Evolutionary conservation across 2,113 vertebrate species (phyloP).

Genomic region (Eurystomus gularis): DNA sequence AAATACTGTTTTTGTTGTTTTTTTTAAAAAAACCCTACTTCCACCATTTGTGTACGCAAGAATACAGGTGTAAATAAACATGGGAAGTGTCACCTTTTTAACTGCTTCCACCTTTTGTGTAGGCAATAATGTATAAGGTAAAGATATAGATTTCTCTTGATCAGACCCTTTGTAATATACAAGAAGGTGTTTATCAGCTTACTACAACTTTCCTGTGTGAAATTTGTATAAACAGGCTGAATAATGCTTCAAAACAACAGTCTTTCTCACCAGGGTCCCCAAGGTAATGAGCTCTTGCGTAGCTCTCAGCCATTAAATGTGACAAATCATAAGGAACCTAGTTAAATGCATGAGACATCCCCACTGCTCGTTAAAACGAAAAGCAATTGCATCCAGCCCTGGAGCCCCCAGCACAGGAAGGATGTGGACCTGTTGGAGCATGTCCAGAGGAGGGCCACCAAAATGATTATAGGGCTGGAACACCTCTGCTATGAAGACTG

Average conservation of each 20-base stretch:
- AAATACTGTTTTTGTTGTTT: neutral
- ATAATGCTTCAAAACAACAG: neutral
- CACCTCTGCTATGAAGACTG: too few relatives aligned
- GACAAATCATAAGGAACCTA: neutral
- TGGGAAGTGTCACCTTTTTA: conserved; percentile 14
- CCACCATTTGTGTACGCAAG: conserved; percentile 42
- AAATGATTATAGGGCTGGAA: too few relatives aligned
- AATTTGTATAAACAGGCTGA: neutral
- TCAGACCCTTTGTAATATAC: neutral
- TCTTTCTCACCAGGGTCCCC: neutral
- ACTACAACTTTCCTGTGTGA: conserved; percentile 28
- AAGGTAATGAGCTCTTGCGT: neutral
- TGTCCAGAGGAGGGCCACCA: too few relatives aligned
- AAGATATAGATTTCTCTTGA: neutral
- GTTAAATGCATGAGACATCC: neutral
- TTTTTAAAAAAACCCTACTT: neutral
- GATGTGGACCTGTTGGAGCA: too few relatives aligned
- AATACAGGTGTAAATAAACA: conserved; percentile 29
- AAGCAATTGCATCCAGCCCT: too few relatives aligned
- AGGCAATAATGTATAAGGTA: neutral
- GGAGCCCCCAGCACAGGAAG: too few relatives aligned
- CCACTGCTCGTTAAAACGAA: neutral
- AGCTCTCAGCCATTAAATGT: neutral
- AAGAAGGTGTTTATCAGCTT: conserved; percentile 34
- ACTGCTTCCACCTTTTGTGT: conserved; percentile 58